Base-by-base conservation (phyloP, 2,888 invertebrate species). In the Nasonovia ribisnigri region DNA sequence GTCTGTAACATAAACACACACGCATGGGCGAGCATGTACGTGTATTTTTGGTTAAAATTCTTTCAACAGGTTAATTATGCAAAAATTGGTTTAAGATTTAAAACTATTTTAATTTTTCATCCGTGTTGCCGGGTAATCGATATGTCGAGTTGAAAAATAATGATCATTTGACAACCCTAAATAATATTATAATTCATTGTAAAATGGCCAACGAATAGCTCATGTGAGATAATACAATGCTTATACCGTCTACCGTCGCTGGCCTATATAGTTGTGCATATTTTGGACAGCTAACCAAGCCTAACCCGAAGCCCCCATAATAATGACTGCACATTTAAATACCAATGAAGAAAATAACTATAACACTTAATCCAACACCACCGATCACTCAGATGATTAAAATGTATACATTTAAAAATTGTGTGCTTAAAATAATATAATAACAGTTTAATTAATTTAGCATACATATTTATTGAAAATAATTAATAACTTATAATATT, bases 1-100 rank as follows among this genome's bases (percentile, higher is more conserved):
- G 99, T 97, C 99, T 98, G 98, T 96, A 97, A 97, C 96, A 46
- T 11, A 91, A n/a, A 57, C 16, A 84, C 20, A 42, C 3, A 77
- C 20, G 5, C 16, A 67, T 5, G 36, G 16, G 67, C 0, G 67
- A 36, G 36, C n/a, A 6, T 67, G 16, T 16, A 16, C 5, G 16
- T 11, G 8, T 0, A 26, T 43, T 29, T 1, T 88, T 84, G 29
- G 51, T 84, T 26, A 84, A 77, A 90, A 42, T 29, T 29, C 26
- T 2, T 6, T 77, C 5, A 48, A 16, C 3, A 13, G 29, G 6
- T 6, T 29, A 86, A 36, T 4, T 42, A 36, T 8, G 8, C 20
- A 51, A 20, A 48, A 20, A 87, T 24, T 8, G 36, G 48, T 48
- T 60, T 48, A n/a, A n/a, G n/a, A 60, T n/a, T 87, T 36, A 8